Evolutionary conservation across 2,797 vertebrate species (phyloP), one percentile per base, ranked within the genome.

Genomic region (Fringilla coelebs): DNA sequence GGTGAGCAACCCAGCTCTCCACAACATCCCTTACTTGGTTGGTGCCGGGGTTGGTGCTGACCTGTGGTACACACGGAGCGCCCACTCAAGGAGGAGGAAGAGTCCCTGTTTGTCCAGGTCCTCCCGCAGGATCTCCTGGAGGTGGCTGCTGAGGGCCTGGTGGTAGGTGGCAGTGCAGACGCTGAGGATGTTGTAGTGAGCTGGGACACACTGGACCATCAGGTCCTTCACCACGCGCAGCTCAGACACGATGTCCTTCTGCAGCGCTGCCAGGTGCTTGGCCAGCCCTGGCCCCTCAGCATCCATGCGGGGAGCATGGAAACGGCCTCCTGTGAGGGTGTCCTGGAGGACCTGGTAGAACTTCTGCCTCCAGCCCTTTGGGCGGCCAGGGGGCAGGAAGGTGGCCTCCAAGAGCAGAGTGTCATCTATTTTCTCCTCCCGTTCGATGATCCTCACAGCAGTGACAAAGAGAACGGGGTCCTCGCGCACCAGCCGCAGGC

Each of bases 31-130:
- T 48, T 1, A 5, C 61, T 26, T 4, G 34, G 13, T 2, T n/a
- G 34, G 28, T 61, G 25, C 24, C 2, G 1, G 36, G 32, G 22
- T 17, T 1, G 38, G 49, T 94, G 96, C 98, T 98, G 96, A 99
- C 99, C 99, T 99, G 94, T 95, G 98, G 96, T 99, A 99, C 86
- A 99, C 98, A 26, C 96, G 98, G 32, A 99, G 96, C 2, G 98
- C 98, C 99, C 99, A 99, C 93, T 99, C 98, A 6, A 99, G 98
- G 78, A 99, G 97, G 22, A 98, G 97, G 57, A 99, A 99, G 87
- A 99, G 98, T 4, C 98, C 99, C 2, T 99, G 98, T 41, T 99
- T 99, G 96, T 98, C 98, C 96, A 99, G 98, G 82, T 99, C 98
- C 48, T 96, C 90, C 94, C 98, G 97, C 71, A 98, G 98, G 52